These are phyloP conservation scores for Conus canariensis DNA, from an alignment of 2,888 invertebrate species.

Conservation along the genomic window DNA sequence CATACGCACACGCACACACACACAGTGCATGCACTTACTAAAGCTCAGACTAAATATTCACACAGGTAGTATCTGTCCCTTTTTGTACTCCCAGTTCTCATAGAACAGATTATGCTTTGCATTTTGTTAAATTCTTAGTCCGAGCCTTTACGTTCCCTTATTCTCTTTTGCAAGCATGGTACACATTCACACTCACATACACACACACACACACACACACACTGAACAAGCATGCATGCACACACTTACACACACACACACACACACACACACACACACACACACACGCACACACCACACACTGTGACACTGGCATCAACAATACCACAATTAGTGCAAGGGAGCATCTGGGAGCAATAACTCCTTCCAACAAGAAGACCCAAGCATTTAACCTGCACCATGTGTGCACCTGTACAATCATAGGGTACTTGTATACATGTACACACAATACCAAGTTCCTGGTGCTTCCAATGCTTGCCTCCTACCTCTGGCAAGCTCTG, in stretches of 20 bases:
- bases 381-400: background rate
- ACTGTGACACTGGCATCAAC: background rate
- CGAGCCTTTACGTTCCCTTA: no score
- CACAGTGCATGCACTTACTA: no score
- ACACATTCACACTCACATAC: no score
- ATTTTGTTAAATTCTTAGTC: no score
- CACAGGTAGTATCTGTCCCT: no score
- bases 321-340: background rate
- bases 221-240: background rate
- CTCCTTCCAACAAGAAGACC: background rate
- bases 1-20: no score
- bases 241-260: background rate
- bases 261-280: background rate
- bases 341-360: background rate
- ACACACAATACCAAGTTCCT: background rate
- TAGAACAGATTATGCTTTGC: no score
- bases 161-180: no score
- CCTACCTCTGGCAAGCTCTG: background rate
- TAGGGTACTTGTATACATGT: background rate
- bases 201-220: background rate
- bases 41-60: no score
- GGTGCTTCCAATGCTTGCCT: background rate
- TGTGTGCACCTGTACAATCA: background rate
- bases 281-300: conserved; percentile 11
- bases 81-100: no score